Percentiles rank a stretch among this genome's conserved stretches.
These are phyloP conservation scores for Geococcyx californianus DNA, from an alignment of 2,113 vertebrate species.

Conservation along the genomic window DNA sequence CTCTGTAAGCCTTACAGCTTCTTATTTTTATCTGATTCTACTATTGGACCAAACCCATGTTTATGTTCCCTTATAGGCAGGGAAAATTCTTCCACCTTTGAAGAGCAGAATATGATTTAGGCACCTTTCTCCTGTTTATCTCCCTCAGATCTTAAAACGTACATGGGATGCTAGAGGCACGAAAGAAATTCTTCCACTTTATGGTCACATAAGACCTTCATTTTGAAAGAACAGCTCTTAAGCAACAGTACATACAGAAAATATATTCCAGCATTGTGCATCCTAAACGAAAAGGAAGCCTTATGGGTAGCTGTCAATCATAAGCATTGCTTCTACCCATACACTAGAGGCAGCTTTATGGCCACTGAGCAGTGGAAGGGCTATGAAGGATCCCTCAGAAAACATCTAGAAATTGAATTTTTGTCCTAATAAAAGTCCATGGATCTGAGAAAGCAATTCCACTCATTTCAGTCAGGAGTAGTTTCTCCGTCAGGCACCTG, in stretches of 20 bases:
- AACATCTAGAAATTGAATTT: slow-evolving; percentile 45
- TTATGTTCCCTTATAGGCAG: neutral
- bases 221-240: neutral
- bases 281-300: neutral
- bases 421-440: slow-evolving; percentile 17
- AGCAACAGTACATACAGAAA: neutral
- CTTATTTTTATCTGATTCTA: neutral
- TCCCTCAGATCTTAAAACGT: neutral
- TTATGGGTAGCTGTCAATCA: neutral
- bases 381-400: neutral
- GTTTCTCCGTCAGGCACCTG: slow-evolving; percentile 40
- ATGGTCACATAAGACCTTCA: neutral
- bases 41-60: neutral
- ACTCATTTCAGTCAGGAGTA: neutral
- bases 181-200: neutral
- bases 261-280: neutral
- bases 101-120: neutral
- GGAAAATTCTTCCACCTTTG: neutral
- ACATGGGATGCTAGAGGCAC: neutral
- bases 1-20: neutral
- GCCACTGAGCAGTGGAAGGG: neutral
- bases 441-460: slow-evolving; percentile 26
- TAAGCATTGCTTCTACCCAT: neutral
- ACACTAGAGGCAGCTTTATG: neutral
- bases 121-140: neutral